Evolutionary conservation across 2,113 vertebrate species (phyloP), one percentile per base, ranked within the genome.

Genomic region (Anolis sagrei): DNA sequence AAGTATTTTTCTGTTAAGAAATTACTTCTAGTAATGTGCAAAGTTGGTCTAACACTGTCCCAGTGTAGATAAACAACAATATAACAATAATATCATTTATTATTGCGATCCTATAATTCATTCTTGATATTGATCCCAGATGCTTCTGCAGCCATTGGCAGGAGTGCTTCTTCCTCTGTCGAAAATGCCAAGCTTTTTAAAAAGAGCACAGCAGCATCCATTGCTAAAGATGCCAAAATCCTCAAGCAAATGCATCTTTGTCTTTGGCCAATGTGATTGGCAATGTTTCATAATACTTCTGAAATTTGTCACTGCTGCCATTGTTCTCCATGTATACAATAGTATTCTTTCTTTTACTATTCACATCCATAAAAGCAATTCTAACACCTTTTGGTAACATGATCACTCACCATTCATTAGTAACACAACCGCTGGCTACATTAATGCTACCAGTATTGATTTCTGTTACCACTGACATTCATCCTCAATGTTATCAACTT

Each of bases 401-500:
- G 7, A 25, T 62, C 9, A 79, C 76, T 87, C 78, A 73, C 2
- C 73, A 79, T 66, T 62, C 78, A 32, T 1, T 62, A 34, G 16
- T 39, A 79, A 70, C 9, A 25, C 0, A 77, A 66, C 51, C 51
- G 73, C 29, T 79, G 68, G 18, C 25, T 44, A 49, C 36, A 64
- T 75, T 62, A 83, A 73, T 62, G 79, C 58, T 64, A 80, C 72
- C 48, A 79, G 29, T 3, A 29, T 80, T 72, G 79, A 85, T 16
- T 7, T 4, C 0, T 11, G 25, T 86, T 84, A 29, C 11, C 51
- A 61, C 36, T 14, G 7, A 19, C 69, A 81, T 86, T 79, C 39
- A 79, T 79, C 76, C 62, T 74, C 34, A 75, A 66, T 64, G 72
- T 54, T 86, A 74, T 58, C 54, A 75, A 64, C 23, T 64, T 86